A percentile compares a stretch with the other conserved stretches of the same genome.
phyloP scores from a whole-genome alignment of 2,113 vertebrate species.

The Pelodiscus sinensis region DNA sequence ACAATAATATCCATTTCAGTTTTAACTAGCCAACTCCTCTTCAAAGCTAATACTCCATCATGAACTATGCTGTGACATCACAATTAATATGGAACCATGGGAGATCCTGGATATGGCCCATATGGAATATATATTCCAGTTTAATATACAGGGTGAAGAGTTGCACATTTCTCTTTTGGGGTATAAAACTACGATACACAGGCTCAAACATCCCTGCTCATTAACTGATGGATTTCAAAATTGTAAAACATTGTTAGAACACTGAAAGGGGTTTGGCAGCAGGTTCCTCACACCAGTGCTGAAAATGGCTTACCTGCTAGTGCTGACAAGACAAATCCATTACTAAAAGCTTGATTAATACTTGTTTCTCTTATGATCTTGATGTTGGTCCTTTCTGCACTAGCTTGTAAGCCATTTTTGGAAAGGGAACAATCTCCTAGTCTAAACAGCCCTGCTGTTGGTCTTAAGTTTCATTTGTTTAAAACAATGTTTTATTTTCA shows the following conservation, averaged over 20 bases:
- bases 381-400: neutral
- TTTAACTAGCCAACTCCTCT: neutral
- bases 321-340: neutral
- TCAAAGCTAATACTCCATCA: neutral
- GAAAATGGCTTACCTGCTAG: neutral
- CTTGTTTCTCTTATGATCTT: neutral
- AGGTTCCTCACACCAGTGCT: neutral
- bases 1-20: neutral
- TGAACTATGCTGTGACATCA: neutral
- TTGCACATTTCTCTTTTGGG: neutral
- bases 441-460: slow-evolving; percentile 1
- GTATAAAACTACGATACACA: neutral
- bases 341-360: slow-evolving; percentile 19
- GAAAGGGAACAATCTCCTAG: neutral
- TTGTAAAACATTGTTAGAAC: neutral
- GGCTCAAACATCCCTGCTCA: neutral
- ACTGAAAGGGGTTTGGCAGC: neutral
- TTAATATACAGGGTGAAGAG: neutral
- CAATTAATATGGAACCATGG: accelerated
- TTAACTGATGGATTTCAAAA: neutral
- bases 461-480: slow-evolving; percentile 38
- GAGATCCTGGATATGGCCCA: neutral
- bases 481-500: slow-evolving; percentile 10
- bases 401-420: neutral
- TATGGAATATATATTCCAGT: neutral